phyloP scores from a whole-genome alignment of 2,113 vertebrate genomes.

The Riparia riparia region DNA sequence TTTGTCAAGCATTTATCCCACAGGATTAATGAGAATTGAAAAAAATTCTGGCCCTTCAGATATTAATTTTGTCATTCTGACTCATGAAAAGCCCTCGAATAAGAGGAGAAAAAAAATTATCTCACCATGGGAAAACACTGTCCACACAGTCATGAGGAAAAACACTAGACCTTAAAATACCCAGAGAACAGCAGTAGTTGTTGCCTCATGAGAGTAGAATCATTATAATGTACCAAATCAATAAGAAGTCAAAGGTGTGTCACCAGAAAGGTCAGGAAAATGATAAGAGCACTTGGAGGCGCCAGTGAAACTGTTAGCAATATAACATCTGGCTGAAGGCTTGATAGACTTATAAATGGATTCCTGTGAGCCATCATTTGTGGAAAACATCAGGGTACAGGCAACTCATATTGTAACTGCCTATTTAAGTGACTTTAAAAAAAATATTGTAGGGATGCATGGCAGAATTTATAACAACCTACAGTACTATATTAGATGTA shows the following conservation, averaged over 20 bases:
- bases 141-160: not conserved
- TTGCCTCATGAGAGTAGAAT: not conserved
- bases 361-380: not conserved
- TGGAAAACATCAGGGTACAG: not conserved
- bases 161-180: not conserved
- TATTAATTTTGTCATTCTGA: not conserved
- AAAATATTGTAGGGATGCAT: not conserved
- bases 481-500: not conserved
- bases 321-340: not conserved
- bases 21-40: not conserved
- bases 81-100: not conserved
- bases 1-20: not conserved
- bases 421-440: not conserved
- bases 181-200: not conserved
- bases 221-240: not conserved
- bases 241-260: slow-evolving; percentile 1
- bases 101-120: not conserved
- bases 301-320: not conserved
- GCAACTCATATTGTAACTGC: not conserved
- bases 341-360: not conserved
- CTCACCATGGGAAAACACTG: not conserved
- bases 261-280: not conserved
- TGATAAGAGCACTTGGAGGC: not conserved
- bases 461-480: not conserved
- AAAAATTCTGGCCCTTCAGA: not conserved